Evolutionary conservation across 2,888 invertebrate genomes (phyloP).

Genomic region (Lasioglossum marginatum): DNA sequence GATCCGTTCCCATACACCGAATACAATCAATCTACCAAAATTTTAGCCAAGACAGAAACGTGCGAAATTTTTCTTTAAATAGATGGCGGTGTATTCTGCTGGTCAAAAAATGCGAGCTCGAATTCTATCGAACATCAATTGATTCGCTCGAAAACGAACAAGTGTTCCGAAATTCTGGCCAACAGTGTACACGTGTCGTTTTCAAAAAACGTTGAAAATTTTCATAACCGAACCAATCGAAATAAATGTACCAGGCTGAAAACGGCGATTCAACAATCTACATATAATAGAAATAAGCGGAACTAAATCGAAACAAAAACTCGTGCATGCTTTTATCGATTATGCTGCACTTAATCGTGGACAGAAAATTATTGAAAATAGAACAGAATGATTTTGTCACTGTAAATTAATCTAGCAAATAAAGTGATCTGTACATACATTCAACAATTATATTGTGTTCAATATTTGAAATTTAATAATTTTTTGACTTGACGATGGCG

Average conservation of each 20-base stretch:
- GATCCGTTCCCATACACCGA: not conserved
- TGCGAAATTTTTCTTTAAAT: not conserved
- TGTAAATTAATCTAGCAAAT: not conserved
- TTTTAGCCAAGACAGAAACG: not conserved
- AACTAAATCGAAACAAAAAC: not conserved
- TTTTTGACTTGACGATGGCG: not conserved
- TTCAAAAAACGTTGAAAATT: not conserved
- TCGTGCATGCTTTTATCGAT: not conserved
- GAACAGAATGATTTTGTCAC: not conserved
- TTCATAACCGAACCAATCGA: not conserved
- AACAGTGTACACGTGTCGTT: not conserved
- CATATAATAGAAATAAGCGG: not conserved
- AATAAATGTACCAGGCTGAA: not conserved
- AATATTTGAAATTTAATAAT: not conserved
- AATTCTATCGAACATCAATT: not conserved
- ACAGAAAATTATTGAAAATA: not conserved
- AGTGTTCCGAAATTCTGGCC: not conserved
- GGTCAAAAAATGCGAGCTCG: not conserved
- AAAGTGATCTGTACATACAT: not conserved
- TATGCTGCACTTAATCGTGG: not conserved
- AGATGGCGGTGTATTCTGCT: not conserved
- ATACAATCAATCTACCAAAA: not conserved
- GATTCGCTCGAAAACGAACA: not conserved
- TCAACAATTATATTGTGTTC: not conserved
- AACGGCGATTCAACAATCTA: not conserved